Base-by-base conservation (phyloP, 30 jellyfish, hydroid and myxozoan genomes). In the Turritopsis rubra region DNA sequence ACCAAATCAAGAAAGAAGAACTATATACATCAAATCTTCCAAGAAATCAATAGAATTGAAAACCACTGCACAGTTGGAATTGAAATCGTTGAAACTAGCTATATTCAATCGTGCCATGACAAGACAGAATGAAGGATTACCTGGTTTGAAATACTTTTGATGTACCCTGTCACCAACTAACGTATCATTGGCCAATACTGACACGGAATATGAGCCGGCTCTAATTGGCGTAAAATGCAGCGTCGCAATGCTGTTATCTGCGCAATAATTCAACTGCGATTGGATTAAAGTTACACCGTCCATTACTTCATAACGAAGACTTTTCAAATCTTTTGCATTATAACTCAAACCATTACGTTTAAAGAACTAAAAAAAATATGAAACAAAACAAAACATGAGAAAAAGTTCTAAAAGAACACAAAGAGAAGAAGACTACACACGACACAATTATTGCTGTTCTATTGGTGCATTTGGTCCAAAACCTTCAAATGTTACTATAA, bases 141-240 rank as follows among this genome's bases (percentile, higher is more conserved):
- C 90, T 83, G 90, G 79, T 28, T 25, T 28, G 75, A 70, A 83
- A 23, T 72, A 52, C 66, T 83, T 83, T 20, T 18, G 22, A 52
- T 29, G 26, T 16, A 78, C 79, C 13, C 21, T 22, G 25, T 83
- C 23, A 22, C 87, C 83, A 28, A 54, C 86, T n/a, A 18, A 52
- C 1, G 29, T 52, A 22, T 89, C 89, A 85, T 85, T 66, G 7
- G 86, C 91, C 23, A 85, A 31, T 18, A 85, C 71, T 23, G 91
- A 71, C 19, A 85, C 79, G 18, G 25, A 19, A 79, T 85, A 85
- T 28, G 19, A 21, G 8, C 85, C 88, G 20, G 88, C 88, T 66
- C 24, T 30, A 24, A 82, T 82, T 18, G 88, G 88, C n/a, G 86
- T 82, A 52, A 82, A 82, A 66, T 82, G 81, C 8, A 66, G 28